Percentiles rank a stretch among this genome's conserved stretches.
phyloP scores from a whole-genome alignment of 2,113 vertebrate genomes.

The Pelusios castaneus region DNA sequence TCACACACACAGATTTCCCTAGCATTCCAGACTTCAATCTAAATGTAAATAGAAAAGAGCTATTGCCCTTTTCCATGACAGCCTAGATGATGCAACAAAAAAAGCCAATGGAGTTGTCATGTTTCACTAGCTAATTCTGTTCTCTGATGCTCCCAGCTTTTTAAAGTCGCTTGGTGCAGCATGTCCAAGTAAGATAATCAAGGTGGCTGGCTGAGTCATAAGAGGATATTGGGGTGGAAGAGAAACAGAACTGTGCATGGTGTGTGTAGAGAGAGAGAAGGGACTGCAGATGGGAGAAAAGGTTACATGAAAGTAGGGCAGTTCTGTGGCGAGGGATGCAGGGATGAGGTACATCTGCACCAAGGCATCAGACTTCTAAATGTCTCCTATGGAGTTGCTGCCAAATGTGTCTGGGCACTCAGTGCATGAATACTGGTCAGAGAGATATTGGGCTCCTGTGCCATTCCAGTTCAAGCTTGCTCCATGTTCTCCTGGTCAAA shows the following conservation, averaged over 20 bases:
- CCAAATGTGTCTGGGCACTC: background rate
- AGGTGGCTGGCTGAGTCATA: rapidly evolving
- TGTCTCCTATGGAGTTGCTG: background rate
- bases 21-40: background rate
- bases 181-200: background rate
- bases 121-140: background rate
- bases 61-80: background rate
- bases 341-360: background rate
- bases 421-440: background rate
- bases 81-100: background rate
- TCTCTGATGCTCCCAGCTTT: background rate
- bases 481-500: background rate
- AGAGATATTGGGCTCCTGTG: background rate
- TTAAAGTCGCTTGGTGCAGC: background rate
- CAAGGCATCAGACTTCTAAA: background rate
- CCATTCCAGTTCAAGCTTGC: background rate
- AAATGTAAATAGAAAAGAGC: background rate
- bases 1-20: background rate
- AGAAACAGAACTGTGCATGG: background rate
- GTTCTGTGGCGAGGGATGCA: background rate
- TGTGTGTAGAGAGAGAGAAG: background rate
- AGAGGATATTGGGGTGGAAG: background rate
- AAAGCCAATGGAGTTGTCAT: background rate
- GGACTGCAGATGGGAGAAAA: rapidly evolving
- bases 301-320: background rate